Evolutionary conservation across 2,888 invertebrate genomes (phyloP), one percentile per base, ranked within the genome.

Genomic region (Synergus japonicus): DNA sequence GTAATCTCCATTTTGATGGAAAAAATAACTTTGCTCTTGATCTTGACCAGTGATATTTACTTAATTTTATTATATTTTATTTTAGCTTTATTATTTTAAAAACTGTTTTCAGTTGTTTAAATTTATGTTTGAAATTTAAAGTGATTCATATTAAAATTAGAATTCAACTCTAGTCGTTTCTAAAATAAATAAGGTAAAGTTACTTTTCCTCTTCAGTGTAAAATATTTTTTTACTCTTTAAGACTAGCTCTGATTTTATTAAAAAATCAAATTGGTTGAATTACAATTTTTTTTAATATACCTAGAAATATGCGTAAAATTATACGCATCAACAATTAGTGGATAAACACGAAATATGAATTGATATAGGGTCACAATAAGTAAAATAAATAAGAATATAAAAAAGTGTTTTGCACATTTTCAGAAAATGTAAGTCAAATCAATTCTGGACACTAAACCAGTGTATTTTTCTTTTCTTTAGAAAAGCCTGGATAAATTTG

Each of bases 21-120:
- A 60, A 80, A 78, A 63, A 67, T 66, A 46, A 44, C 43, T 49
- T 79, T 81, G 22, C 69, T 78, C 18, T n/a, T 66, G 12, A 12
- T 43, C 43, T 18, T 43, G 43, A 66, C 66, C 41, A 43, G n/a
- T 43, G 66, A n/a, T n/a, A 43, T 73, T 49, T 73, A 12, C 1
- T n/a, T n/a, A 2, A 12, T 18, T 22, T 22, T 22, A 5, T 63
- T 3, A 46, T 63, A 29, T 10, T 63, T 13, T 29, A 29, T 29
- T 29, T 63, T 5, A 63, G 63, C 63, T 22, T 29, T 22, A 29
- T 63, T 63, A 63, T 63, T 63, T 63, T 63, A 60, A 60, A 22
- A 4, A 60, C 12, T 60, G 22, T 60, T 60, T 60, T 22, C 12
- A 60, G 60, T 22, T 60, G n/a, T n/a, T 60, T 22, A 22, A 9